Base-by-base conservation (phyloP, 1,140 invertebrate genomes). In the Macrotrachela quadricornifera region DNA sequence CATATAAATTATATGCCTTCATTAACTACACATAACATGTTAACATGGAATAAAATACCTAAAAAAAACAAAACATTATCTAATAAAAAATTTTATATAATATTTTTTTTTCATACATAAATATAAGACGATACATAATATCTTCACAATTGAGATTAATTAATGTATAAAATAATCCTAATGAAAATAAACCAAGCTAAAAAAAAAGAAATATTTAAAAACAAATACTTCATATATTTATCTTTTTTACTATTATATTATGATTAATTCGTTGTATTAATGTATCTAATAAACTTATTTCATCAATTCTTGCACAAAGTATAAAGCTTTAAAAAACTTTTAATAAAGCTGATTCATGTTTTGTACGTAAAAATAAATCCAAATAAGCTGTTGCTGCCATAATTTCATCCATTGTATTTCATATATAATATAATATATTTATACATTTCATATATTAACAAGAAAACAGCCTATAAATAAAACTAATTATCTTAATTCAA, bases 121-220 rank as follows among this genome's bases (percentile, higher is more conserved):
- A 80, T 48, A 91, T 76, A 30, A 91, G 70, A 63, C 90, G 84
- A 59, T 90, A 73, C 81, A 94, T 86, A 15, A 94, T 76, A 67
- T 96, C 90, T 71, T 96, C 91, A 69, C 85, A 92, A 64, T 91
- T 85, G 43, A 94, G 70, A 60, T 86, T 80, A 30, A 95, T 73
- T 50, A 95, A 69, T 0, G 85, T 90, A 66, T 86, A 80, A 64
- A 96, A 84, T 10, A 95, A 64, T 0, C 83, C 79, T 57, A 95
- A 67, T 0, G 87, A 86, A 2, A 91, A 83, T 56, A 92, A 74
- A 58, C 82, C 85, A 10, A 95, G 70, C 80, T 87, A 73, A 54
- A 74, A 72, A 60, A 63, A 57, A 57, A 59, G n/a, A n/a, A n/a
- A n/a, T n/a, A n/a, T n/a, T n/a, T n/a, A n/a, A 65, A 62, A 58